These are phyloP conservation scores for Himalopsyche tibetana DNA, from an alignment of 2,888 invertebrate species.

Conservation along the genomic window DNA sequence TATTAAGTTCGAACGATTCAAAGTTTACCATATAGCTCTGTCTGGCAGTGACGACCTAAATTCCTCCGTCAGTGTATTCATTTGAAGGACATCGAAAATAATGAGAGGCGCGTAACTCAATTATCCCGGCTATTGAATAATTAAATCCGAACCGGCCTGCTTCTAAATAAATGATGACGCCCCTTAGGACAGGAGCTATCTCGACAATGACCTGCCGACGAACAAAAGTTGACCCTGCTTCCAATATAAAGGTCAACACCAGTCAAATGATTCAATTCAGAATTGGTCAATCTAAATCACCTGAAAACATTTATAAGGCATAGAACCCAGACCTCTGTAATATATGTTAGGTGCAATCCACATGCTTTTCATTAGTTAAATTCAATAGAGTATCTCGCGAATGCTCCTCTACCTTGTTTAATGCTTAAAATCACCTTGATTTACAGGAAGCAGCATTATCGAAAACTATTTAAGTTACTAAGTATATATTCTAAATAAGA, in stretches of 20 bases:
- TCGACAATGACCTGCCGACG: slow-evolving; percentile 20
- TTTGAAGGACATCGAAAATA: slow-evolving; percentile 1
- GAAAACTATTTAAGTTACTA: too few species aligned
- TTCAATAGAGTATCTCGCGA: too few species aligned
- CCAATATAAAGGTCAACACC: background rate
- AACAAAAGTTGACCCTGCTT: slow-evolving; percentile 26
- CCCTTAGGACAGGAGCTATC: background rate
- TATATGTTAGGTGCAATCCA: too few species aligned
- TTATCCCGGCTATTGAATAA: slow-evolving; percentile 26
- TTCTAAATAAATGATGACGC: slow-evolving; percentile 30
- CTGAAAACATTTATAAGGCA: background rate
- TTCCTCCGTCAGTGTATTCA: background rate
- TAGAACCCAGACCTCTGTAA: too few species aligned
- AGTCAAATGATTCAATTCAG: slow-evolving; percentile 10
- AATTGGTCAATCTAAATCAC: background rate
- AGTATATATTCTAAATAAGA: too few species aligned
- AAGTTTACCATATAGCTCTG: background rate
- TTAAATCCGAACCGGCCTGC: slow-evolving; percentile 9
- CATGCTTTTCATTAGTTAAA: too few species aligned
- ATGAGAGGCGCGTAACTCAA: slow-evolving; percentile 7
- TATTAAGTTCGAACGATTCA: too few species aligned
- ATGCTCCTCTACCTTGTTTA: too few species aligned
- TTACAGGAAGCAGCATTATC: too few species aligned
- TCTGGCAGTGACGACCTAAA: background rate
- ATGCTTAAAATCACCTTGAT: too few species aligned